phyloP scores from a whole-genome alignment of 2,113 vertebrate species.

The Cercocebus atys region DNA sequence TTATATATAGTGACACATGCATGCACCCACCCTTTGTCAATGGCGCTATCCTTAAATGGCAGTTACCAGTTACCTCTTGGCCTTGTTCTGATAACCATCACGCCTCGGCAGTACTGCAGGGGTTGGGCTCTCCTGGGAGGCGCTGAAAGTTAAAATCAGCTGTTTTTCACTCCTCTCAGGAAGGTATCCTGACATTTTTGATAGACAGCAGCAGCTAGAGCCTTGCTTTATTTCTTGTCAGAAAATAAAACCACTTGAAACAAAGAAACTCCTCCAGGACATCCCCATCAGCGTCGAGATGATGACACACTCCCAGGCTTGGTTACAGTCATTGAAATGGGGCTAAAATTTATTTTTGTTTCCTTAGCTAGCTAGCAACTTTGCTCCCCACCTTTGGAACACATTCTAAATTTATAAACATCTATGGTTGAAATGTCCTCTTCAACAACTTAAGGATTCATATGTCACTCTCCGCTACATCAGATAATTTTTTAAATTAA shows the following conservation, averaged over 20 bases:
- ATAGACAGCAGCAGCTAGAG: background rate
- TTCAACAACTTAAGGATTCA: constrained; percentile 7
- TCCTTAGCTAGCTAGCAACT: background rate
- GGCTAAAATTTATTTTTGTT: background rate
- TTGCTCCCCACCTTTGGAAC: background rate
- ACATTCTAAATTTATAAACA: constrained; percentile 6
- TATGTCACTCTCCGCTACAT: constrained; percentile 59
- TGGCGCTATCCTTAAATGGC: background rate
- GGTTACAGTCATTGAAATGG: background rate
- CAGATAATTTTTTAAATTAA: constrained; percentile 84
- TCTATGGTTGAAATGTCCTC: background rate
- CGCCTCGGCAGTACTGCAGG: rapidly evolving
- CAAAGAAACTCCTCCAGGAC: background rate
- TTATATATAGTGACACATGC: background rate
- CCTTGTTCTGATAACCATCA: background rate
- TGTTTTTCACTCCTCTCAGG: background rate
- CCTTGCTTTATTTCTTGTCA: background rate
- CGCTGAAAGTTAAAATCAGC: background rate
- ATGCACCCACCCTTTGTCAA: background rate
- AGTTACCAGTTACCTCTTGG: background rate
- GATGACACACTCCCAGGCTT: background rate
- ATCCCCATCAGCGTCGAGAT: background rate
- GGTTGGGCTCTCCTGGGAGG: background rate
- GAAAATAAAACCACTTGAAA: background rate
- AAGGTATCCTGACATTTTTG: background rate